A percentile compares a stretch with the other conserved stretches of the same genome.
phyloP scores from a whole-genome alignment of 2,888 invertebrate species.

The Pseudeuparius sepicola region DNA sequence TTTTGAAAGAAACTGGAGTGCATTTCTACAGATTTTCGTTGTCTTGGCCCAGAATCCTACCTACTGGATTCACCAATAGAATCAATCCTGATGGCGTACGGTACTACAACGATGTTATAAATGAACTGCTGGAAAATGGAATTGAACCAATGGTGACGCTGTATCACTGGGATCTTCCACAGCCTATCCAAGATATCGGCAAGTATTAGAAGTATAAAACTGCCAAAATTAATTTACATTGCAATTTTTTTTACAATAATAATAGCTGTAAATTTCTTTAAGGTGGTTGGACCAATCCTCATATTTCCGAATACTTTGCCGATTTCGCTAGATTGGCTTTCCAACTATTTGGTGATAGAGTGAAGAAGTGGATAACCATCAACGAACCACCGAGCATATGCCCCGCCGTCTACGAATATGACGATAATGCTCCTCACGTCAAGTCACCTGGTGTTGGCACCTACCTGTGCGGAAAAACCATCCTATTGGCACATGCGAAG shows the following conservation, averaged over 20 bases:
- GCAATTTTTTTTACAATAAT: too few species aligned
- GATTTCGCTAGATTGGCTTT: conserved; percentile 48
- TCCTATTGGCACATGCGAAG: conserved; percentile 54
- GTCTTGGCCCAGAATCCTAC: conserved; percentile 38
- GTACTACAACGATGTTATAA: conserved; percentile 67
- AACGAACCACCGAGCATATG: conserved; percentile 42
- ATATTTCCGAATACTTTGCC: conserved; percentile 48
- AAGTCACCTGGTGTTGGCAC: conserved; percentile 45
- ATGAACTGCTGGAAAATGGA: conserved; percentile 45
- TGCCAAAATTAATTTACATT: too few species aligned
- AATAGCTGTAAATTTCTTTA: too few species aligned
- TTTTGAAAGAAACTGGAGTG: conserved; percentile 47
- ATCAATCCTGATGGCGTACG: conserved; percentile 60
- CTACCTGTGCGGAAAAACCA: conserved; percentile 53
- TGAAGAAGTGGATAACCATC: conserved; percentile 46
- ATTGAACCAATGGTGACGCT: conserved; percentile 54
- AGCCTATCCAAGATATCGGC: too few species aligned
- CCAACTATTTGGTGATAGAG: conserved; percentile 34
- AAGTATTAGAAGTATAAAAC: too few species aligned
- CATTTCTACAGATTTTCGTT: conserved; percentile 28
- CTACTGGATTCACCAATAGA: conserved; percentile 53
- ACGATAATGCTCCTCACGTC: conserved; percentile 40
- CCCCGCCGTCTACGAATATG: conserved; percentile 33
- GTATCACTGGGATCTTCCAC: too few species aligned
- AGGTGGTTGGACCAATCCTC: conserved; percentile 57